A percentile compares a stretch with the other conserved stretches of the same genome.
phyloP scores from a whole-genome alignment of 2,113 vertebrate genomes.

The Limanda limanda region DNA sequence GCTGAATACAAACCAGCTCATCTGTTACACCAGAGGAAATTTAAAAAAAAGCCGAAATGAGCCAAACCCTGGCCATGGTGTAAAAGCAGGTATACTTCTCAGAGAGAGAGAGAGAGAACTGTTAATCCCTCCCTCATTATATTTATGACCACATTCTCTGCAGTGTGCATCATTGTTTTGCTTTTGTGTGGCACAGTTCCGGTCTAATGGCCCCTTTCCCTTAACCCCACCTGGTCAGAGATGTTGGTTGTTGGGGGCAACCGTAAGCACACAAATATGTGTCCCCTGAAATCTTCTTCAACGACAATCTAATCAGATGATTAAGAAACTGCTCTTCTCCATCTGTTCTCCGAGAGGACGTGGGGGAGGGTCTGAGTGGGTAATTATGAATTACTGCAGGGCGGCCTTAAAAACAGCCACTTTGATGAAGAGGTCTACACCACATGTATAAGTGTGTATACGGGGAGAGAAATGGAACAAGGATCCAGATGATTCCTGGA shows the following conservation, averaged over 20 bases:
- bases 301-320: conserved; percentile 62
- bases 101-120: not conserved
- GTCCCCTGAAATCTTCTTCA: conserved; percentile 48
- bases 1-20: conserved; percentile 42
- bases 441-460: conserved; percentile 26
- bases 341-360: conserved; percentile 34
- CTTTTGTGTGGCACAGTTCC: not conserved
- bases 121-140: conserved; percentile 2
- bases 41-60: conserved; percentile 14
- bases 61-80: not conserved
- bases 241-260: conserved; percentile 56
- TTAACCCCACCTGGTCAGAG: conserved; percentile 32
- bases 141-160: conserved; percentile 25
- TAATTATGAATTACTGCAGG: conserved; percentile 58
- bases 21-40: conserved; percentile 16
- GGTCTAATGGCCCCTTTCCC: conserved; percentile 17
- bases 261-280: conserved; percentile 51
- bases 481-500: conserved; percentile 16
- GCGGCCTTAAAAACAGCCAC: conserved; percentile 47
- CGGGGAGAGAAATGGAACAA: conserved; percentile 4
- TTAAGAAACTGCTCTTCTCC: conserved; percentile 57
- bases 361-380: conserved; percentile 47
- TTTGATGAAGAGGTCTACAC: conserved; percentile 56
- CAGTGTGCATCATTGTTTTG: conserved; percentile 16
- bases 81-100: not conserved